Conservation (phyloP, 2,888 invertebrate genomes). For the Tinea semifulvella region DNA sequence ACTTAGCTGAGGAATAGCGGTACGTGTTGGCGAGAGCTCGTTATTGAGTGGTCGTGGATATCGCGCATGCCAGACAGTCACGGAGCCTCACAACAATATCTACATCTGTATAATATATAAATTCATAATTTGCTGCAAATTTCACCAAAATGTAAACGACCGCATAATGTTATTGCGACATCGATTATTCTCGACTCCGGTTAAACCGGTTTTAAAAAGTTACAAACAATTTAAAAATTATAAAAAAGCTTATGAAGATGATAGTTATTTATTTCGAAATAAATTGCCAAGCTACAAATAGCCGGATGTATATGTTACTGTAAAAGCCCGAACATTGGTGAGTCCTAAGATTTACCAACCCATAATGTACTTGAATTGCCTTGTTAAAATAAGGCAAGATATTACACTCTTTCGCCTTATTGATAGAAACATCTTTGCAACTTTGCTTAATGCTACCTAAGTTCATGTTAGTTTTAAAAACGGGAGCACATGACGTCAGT, state of each 20-base stretch:
- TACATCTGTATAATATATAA: slow-evolving; percentile 26
- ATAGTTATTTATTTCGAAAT: no score
- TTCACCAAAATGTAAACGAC: slow-evolving; percentile 13
- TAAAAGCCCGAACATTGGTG: no score
- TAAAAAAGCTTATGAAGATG: slow-evolving; percentile 4
- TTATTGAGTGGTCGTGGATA: slow-evolving; percentile 57
- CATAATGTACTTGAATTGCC: no score
- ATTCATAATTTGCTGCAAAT: slow-evolving; percentile 48
- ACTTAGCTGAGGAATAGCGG: slow-evolving; percentile 11
- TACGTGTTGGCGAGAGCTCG: slow-evolving; percentile 21
- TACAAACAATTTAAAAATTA: slow-evolving; percentile 7
- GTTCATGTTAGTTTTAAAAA: no score
- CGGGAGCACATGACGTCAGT: no score
- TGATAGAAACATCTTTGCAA: no score
- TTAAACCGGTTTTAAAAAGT: slow-evolving; percentile 8
- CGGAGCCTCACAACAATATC: slow-evolving; percentile 20
- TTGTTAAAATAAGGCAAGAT: no score
- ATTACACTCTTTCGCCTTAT: no score
- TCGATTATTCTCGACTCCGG: slow-evolving; percentile 13
- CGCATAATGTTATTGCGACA: slow-evolving; percentile 13
- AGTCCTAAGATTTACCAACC: no score
- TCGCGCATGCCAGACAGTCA: slow-evolving; percentile 56
- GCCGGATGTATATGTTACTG: no score
- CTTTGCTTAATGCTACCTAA: no score
- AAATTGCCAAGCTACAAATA: no score